Evolutionary conservation across 2,113 vertebrate genomes (phyloP), one percentile per base, ranked within the genome.

Genomic region (Isichthys henryi): DNA sequence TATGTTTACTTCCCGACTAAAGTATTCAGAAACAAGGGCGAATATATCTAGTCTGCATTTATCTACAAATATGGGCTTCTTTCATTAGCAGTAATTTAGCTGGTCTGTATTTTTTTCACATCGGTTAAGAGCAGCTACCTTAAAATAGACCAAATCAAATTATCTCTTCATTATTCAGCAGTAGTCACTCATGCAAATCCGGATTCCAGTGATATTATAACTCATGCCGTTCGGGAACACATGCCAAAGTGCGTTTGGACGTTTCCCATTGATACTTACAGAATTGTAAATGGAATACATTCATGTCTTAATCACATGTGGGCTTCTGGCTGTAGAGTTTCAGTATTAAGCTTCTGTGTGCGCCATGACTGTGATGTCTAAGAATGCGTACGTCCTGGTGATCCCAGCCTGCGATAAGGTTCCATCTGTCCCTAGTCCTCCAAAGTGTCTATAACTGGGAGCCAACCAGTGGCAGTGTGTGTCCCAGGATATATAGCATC

Each of bases 301-400:
- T 83, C 31, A 23, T 27, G 49, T 50, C 45, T 89, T 15, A 52
- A 83, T 23, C 31, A 19, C 74, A 39, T 43, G 66, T 88, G 88
- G 35, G 7, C 80, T 27, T 84, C n/a, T 31, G 62, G n/a, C 62
- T 31, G n/a, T 11, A 31, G 10, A 13, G 62, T 11, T 31, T 11
- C n/a, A 48, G 80, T 80, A 31, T 48, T 89, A 84, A 17, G 62
- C 77, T 6, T 35, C 70, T 39, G 70, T 31, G 13, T 27, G 39
- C 9, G 52, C 74, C 77, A 62, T 62, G 80, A 89, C 88, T 17
- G 23, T 88, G 90, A 93, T 87, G 94, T 96, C 96, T 46, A 46
- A 89, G 88, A 89, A 89, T 89, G 52, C 27, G 43, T n/a, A 21
- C 10, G 52, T 56, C 35, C 52, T 45, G 88, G 88, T 31, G 88